Evolutionary conservation across 2,113 vertebrate genomes (phyloP).

Genomic region (Podilymbus podiceps): DNA sequence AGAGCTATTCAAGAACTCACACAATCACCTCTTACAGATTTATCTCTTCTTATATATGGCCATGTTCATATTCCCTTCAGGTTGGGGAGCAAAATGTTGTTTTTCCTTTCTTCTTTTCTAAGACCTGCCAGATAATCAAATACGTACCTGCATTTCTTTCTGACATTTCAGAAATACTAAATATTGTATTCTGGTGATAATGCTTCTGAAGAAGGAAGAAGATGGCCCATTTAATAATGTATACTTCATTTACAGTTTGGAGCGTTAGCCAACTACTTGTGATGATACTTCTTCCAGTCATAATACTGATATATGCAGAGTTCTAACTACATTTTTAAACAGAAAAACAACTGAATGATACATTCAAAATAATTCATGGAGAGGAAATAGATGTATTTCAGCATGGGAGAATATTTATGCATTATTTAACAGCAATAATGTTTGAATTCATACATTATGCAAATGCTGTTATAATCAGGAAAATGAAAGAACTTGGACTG

Average conservation of each 20-base stretch:
- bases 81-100: constrained; percentile 15
- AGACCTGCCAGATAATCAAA: constrained; percentile 43
- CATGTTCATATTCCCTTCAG: constrained; percentile 27
- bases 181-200: constrained; percentile 56
- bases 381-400: constrained; percentile 77
- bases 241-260: constrained; percentile 71
- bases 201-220: constrained; percentile 33
- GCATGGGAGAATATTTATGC: constrained; percentile 81
- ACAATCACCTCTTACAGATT: constrained; percentile 24
- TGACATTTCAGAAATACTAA: constrained; percentile 64
- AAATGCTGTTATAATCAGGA: constrained; percentile 80
- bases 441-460: constrained; percentile 85
- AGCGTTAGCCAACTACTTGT: constrained; percentile 49
- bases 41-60: constrained; percentile 14
- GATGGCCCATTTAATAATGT: constrained; percentile 68
- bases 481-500: constrained; percentile 76
- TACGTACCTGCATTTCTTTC: constrained; percentile 36
- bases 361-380: constrained; percentile 76
- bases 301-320: constrained; percentile 58
- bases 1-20: background rate
- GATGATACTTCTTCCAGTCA: constrained; percentile 58
- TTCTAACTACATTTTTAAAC: constrained; percentile 73
- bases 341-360: constrained; percentile 71
- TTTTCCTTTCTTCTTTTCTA: background rate
- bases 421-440: constrained; percentile 85